A percentile compares a stretch with the other conserved stretches of the same genome.
These are phyloP conservation scores for Apodemia zela DNA, from an alignment of 2,888 invertebrate species.

Conservation along the genomic window DNA sequence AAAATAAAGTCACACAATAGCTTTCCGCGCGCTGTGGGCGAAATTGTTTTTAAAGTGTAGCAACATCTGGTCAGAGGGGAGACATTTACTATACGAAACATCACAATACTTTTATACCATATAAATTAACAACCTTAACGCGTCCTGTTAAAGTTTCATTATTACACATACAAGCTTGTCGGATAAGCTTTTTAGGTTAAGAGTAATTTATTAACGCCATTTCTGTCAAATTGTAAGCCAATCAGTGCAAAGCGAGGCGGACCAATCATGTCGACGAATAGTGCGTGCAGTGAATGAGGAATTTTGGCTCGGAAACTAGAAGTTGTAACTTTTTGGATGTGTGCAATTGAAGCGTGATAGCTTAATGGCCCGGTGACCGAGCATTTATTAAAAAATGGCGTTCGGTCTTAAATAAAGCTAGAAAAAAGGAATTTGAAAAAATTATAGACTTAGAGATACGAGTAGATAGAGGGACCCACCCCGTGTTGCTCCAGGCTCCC, in stretches of 20 bases:
- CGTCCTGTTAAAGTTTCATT: conserved; percentile 20
- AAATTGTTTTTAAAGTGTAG: conserved; percentile 78
- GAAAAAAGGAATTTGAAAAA: too few relatives aligned
- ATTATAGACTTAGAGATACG: too few relatives aligned
- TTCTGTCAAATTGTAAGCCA: conserved; percentile 77
- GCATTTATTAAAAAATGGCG: not conserved
- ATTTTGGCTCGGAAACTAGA: conserved; percentile 64
- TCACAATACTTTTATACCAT: conserved; percentile 15
- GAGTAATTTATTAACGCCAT: conserved; percentile 68
- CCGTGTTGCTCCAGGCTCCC: too few relatives aligned
- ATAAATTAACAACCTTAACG: conserved; percentile 27
- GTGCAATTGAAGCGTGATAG: conserved; percentile 25
- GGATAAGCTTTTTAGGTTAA: conserved; percentile 34
- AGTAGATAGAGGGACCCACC: too few relatives aligned
- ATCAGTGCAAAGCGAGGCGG: conserved; percentile 55
- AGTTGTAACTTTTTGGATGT: conserved; percentile 65
- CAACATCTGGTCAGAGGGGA: conserved; percentile 77
- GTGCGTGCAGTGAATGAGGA: conserved; percentile 70
- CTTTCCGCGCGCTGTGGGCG: conserved; percentile 70
- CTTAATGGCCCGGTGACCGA: conserved; percentile 18
- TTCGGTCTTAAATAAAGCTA: too few relatives aligned
- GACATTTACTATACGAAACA: conserved; percentile 26
- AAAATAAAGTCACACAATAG: conserved; percentile 68
- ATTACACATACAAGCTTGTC: conserved; percentile 20
- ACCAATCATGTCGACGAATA: conserved; percentile 58